These are phyloP conservation scores for Falco berigora DNA, from an alignment of 2,797 vertebrate genomes.

Conservation along the genomic window DNA sequence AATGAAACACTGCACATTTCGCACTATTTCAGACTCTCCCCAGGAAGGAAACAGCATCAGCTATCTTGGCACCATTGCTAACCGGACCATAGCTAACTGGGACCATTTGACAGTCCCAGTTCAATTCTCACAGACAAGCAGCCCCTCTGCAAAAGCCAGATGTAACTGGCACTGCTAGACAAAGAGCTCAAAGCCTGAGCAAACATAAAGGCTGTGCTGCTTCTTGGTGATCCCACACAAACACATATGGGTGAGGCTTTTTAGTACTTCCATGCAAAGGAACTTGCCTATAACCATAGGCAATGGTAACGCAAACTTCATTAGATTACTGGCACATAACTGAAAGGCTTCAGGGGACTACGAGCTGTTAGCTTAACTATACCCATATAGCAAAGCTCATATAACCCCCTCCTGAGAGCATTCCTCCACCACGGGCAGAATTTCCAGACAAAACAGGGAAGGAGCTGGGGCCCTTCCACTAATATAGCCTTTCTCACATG, in stretches of 20 bases:
- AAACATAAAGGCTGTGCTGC: not conserved
- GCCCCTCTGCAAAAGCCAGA: not conserved
- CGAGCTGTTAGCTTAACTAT: not conserved
- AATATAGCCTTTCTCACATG: not conserved
- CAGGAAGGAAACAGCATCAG: not conserved
- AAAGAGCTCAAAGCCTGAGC: slow-evolving; percentile 4
- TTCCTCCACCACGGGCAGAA: not conserved
- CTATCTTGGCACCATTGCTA: not conserved
- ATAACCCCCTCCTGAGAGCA: not conserved
- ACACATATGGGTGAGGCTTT: not conserved
- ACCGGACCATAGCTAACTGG: not conserved
- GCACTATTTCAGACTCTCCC: not conserved
- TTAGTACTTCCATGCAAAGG: not conserved
- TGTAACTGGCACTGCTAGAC: not conserved
- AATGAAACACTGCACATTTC: not conserved
- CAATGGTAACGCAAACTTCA: not conserved
- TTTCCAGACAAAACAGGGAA: not conserved
- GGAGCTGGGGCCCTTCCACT: not conserved
- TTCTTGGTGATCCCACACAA: not conserved
- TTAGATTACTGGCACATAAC: not conserved
- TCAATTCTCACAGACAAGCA: not conserved
- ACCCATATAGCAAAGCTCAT: not conserved
- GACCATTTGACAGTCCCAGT: not conserved
- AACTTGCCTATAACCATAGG: not conserved
- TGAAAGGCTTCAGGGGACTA: not conserved